Evolutionary conservation across 1,140 invertebrate genomes (phyloP).

Genomic region (Drosophila cardini): DNA sequence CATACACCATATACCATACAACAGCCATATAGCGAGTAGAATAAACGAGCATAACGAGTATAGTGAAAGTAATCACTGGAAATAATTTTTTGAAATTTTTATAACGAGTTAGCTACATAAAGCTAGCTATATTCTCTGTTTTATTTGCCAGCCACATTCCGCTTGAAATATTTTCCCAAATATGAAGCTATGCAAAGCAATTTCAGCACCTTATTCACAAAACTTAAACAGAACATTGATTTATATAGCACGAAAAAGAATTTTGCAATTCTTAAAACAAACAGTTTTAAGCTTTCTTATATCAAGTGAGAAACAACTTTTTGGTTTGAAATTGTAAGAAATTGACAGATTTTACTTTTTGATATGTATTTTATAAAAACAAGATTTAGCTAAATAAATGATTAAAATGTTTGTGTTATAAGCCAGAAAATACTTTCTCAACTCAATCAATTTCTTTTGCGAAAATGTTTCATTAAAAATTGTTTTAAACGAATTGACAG

Average conservation of each 20-base stretch:
- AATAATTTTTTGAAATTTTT: constrained; percentile 23
- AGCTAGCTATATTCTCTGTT: neutral
- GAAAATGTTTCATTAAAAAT: neutral
- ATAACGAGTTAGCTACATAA: constrained; percentile 5
- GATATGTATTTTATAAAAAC: too few species aligned
- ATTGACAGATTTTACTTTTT: too few species aligned
- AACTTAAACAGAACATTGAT: neutral
- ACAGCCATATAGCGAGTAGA: neutral
- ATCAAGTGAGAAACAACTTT: too few species aligned
- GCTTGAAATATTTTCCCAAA: too few species aligned
- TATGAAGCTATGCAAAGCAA: constrained; percentile 1
- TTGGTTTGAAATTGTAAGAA: too few species aligned
- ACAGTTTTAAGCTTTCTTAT: too few species aligned
- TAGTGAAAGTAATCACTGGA: constrained; percentile 31
- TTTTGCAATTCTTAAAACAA: neutral
- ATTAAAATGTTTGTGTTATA: too few species aligned
- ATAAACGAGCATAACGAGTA: neutral
- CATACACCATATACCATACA: too few species aligned
- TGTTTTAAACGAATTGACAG: neutral
- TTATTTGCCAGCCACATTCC: neutral
- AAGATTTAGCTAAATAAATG: too few species aligned
- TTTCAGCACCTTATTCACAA: neutral
- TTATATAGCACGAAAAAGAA: neutral
- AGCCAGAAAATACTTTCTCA: too few species aligned
- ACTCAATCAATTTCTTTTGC: neutral